Percentiles rank a stretch among this genome's conserved stretches.
Evolutionary conservation across 2,888 invertebrate species (phyloP).

Genomic region (Chrysopilus asiliformis): DNA sequence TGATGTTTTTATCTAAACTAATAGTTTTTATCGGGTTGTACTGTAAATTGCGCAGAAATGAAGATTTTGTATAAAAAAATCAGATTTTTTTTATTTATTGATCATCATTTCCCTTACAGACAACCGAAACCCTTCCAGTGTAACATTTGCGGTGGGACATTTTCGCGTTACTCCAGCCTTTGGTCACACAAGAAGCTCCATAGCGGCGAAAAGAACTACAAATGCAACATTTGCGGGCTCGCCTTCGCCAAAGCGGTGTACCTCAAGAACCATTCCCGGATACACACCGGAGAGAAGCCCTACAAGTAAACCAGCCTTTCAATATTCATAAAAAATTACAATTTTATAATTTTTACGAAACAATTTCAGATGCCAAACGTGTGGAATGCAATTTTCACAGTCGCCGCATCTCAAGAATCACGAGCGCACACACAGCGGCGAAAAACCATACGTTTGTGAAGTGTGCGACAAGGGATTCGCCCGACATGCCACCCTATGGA

Average conservation of each 20-base stretch:
- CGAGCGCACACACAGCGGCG: constrained; percentile 77
- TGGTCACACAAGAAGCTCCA: constrained; percentile 84
- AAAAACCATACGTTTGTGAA: constrained; percentile 78
- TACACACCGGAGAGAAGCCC: constrained; percentile 75
- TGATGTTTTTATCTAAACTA: too few species aligned
- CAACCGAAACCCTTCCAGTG: constrained; percentile 77
- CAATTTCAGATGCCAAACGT: constrained; percentile 62
- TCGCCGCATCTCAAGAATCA: constrained; percentile 81
- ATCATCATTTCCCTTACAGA: too few species aligned
- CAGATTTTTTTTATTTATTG: too few species aligned
- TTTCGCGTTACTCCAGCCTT: constrained; percentile 71
- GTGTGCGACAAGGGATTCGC: constrained; percentile 82
- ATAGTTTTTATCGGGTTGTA: too few species aligned
- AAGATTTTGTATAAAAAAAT: too few species aligned
- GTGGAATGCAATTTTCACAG: constrained; percentile 84
- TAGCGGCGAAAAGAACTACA: constrained; percentile 70
- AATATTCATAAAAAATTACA: too few species aligned
- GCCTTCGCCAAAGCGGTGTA: constrained; percentile 86
- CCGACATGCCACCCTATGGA: constrained; percentile 77
- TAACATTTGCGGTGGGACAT: constrained; percentile 73
- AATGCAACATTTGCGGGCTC: constrained; percentile 75
- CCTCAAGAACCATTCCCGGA: constrained; percentile 75
- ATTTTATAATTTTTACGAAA: constrained; percentile 10
- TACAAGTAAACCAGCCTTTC: too few species aligned
- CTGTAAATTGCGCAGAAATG: too few species aligned